These are phyloP conservation scores for Lepus oiostolus DNA, from an alignment of 2,797 vertebrate genomes.

Conservation along the genomic window DNA sequence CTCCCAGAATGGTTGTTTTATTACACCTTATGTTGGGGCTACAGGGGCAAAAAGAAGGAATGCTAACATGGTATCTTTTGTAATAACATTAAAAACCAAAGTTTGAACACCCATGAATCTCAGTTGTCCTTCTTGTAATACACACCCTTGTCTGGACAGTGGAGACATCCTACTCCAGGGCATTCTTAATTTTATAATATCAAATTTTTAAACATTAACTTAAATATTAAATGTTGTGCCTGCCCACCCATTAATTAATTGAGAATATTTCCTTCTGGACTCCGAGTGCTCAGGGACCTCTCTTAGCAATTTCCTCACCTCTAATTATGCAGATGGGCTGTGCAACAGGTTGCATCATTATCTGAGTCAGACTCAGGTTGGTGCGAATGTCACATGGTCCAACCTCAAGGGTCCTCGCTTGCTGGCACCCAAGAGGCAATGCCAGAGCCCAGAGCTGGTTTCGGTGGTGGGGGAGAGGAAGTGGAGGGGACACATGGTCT, in stretches of 20 bases:
- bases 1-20: constrained; percentile 48
- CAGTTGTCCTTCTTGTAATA: constrained; percentile 37
- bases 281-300: constrained; percentile 74
- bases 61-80: background rate
- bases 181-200: constrained; percentile 35
- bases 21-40: constrained; percentile 57
- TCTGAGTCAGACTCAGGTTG: constrained; percentile 70
- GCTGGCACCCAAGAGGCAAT: background rate
- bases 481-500: background rate
- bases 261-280: constrained; percentile 72
- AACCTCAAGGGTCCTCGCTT: background rate
- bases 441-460: background rate
- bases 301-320: constrained; percentile 80
- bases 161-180: constrained; percentile 37
- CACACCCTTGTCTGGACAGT: constrained; percentile 50
- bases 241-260: constrained; percentile 76
- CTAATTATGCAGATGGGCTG: constrained; percentile 80
- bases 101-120: constrained; percentile 20
- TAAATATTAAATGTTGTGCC: constrained; percentile 45
- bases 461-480: too few species aligned
- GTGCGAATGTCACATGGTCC: constrained; percentile 36
- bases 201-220: background rate
- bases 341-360: constrained; percentile 72
- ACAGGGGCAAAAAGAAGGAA: background rate
- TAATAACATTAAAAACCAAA: constrained; percentile 57